Conservation (phyloP, 2,888 invertebrate genomes). For the Xanthostigma xanthostigma region DNA sequence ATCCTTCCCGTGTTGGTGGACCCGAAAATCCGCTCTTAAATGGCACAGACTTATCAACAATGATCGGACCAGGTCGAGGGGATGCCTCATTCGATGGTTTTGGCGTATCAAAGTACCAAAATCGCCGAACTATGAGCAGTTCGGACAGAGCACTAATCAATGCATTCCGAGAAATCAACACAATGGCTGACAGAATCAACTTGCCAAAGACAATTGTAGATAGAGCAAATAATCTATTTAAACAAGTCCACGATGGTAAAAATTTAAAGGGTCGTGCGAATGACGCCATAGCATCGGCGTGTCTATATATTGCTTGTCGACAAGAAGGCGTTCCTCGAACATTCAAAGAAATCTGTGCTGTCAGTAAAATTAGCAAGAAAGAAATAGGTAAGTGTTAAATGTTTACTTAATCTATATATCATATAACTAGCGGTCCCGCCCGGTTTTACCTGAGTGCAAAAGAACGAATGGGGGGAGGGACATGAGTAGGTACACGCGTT, state of each 20-base stretch:
- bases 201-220: slow-evolving; percentile 94
- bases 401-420: too few relatives aligned
- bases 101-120: slow-evolving; percentile 63
- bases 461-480: too few relatives aligned
- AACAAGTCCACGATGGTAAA: slow-evolving; percentile 95
- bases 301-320: slow-evolving; percentile 95
- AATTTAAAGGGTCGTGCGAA: slow-evolving; percentile 86
- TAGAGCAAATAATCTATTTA: slow-evolving; percentile 90
- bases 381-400: slow-evolving; percentile 60
- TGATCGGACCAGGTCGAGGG: slow-evolving; percentile 62
- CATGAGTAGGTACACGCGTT: too few relatives aligned
- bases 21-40: slow-evolving; percentile 94
- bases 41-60: slow-evolving; percentile 92
- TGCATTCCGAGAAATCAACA: slow-evolving; percentile 92
- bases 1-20: slow-evolving; percentile 99
- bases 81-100: slow-evolving; percentile 83
- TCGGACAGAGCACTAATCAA: slow-evolving; percentile 89
- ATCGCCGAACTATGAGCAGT: slow-evolving; percentile 73
- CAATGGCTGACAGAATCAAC: slow-evolving; percentile 97
- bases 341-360: slow-evolving; percentile 98
- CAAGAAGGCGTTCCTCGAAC: slow-evolving; percentile 98
- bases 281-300: slow-evolving; percentile 97
- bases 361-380: slow-evolving; percentile 96
- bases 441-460: too few relatives aligned
- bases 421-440: too few relatives aligned